These are phyloP conservation scores for Pelodytes ibericus DNA, from an alignment of 2,797 vertebrate genomes.

Conservation along the genomic window DNA sequence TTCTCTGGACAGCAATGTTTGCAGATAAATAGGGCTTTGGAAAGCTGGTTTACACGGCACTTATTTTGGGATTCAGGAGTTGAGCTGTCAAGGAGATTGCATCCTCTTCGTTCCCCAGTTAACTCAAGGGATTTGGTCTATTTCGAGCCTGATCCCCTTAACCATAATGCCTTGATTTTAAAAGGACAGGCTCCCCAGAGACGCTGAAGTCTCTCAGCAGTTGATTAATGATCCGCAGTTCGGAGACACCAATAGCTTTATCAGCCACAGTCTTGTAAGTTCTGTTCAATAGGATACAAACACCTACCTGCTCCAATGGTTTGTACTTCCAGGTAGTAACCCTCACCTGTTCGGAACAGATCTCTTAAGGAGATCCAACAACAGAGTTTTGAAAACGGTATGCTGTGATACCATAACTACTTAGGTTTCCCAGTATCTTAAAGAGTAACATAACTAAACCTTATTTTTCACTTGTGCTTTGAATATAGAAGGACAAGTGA, in stretches of 20 bases:
- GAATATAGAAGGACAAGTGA: too few relatives aligned
- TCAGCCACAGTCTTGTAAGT: not conserved
- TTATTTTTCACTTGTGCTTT: too few relatives aligned
- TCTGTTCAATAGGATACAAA: not conserved
- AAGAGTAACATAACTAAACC: too few relatives aligned
- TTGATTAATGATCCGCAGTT: slow-evolving; percentile 37
- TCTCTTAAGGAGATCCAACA: too few relatives aligned
- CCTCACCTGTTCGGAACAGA: too few relatives aligned
- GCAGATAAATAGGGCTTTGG: not conserved
- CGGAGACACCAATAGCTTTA: slow-evolving; percentile 17
- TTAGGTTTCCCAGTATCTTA: too few relatives aligned
- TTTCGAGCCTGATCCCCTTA: slow-evolving; percentile 26
- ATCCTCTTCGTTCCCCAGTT: not conserved
- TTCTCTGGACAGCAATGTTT: too few relatives aligned
- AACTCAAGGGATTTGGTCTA: slow-evolving; percentile 6
- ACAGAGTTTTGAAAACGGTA: too few relatives aligned
- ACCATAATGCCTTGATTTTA: slow-evolving; percentile 20
- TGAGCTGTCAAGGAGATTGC: slow-evolving; percentile 18
- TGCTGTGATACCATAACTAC: too few relatives aligned
- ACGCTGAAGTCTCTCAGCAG: slow-evolving; percentile 12
- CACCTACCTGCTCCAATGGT: not conserved
- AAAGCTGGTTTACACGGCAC: not conserved
- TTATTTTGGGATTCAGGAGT: not conserved
- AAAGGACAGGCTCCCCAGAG: slow-evolving; percentile 22
- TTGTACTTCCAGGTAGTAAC: too few relatives aligned